Conservation (phyloP, 2,113 vertebrate genomes). For the Dasyprocta punctata region DNA sequence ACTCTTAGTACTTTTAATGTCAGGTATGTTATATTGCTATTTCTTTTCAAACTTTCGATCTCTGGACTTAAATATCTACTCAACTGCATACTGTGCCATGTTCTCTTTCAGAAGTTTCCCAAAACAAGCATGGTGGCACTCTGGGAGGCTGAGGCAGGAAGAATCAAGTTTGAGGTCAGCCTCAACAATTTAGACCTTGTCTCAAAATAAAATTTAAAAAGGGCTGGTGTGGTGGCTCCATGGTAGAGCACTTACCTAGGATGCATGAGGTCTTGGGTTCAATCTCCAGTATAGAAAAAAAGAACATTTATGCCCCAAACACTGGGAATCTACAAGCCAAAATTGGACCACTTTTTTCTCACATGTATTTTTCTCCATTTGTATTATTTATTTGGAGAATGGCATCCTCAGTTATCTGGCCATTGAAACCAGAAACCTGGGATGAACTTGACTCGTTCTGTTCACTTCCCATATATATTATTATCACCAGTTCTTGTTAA, state of each 20-base stretch:
- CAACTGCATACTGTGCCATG: neutral
- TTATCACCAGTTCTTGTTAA: neutral
- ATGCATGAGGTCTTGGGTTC: neutral
- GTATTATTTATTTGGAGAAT: conserved; percentile 50
- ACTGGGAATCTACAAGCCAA: neutral
- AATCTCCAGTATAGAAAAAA: neutral
- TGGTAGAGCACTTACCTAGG: neutral
- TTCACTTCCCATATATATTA: conserved; percentile 6
- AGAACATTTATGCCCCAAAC: neutral
- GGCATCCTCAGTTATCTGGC: conserved; percentile 4
- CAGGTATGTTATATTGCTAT: neutral
- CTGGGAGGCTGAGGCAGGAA: neutral
- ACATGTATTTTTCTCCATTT: conserved; percentile 22
- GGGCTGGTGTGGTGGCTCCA: neutral
- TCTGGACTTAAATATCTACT: neutral
- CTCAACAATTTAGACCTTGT: neutral
- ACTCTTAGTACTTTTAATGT: neutral
- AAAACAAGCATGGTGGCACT: neutral
- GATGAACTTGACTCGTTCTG: conserved; percentile 42
- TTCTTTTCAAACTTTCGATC: neutral
- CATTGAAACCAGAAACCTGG: conserved; percentile 52
- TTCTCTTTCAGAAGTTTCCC: neutral
- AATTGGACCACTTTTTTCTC: neutral
- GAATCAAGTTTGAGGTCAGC: neutral
- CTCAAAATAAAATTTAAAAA: neutral